Conservation (phyloP, 2,113 vertebrate genomes). For the Benitochromis conjunctus region DNA sequence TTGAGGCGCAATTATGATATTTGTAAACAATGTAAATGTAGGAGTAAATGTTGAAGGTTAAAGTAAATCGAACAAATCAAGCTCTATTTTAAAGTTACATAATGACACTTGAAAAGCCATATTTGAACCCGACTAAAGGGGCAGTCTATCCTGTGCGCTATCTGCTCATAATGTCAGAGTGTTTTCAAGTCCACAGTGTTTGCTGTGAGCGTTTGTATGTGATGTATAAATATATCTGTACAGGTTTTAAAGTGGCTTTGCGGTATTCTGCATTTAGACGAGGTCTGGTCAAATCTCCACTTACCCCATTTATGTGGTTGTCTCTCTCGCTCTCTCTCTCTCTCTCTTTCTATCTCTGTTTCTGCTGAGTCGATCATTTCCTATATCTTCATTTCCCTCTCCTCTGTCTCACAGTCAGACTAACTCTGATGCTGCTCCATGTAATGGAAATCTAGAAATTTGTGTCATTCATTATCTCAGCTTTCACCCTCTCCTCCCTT, state of each 20-base stretch:
- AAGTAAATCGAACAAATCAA: background rate
- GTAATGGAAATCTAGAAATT: background rate
- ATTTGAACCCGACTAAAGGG: background rate
- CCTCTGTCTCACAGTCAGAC: background rate
- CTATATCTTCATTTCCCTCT: conserved; percentile 1
- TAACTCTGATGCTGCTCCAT: background rate
- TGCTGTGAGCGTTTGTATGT: conserved; percentile 40
- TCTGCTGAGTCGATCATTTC: conserved; percentile 33
- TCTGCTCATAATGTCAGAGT: background rate
- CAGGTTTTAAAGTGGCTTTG: conserved; percentile 76
- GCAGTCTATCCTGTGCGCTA: background rate
- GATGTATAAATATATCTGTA: conserved; percentile 63
- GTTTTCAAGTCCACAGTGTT: background rate
- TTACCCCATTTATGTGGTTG: conserved; percentile 66
- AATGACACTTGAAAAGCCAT: background rate
- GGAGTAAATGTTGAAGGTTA: background rate
- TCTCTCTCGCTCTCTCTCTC: conserved; percentile 12
- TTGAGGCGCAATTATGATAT: background rate
- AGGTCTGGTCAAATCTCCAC: conserved; percentile 51
- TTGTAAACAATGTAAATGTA: background rate
- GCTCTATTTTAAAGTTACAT: background rate
- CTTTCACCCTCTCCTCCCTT: background rate
- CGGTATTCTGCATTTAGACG: conserved; percentile 66
- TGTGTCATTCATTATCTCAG: background rate
- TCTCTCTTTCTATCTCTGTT: conserved; percentile 4